Evolutionary conservation across 1,140 invertebrate species (phyloP).

Genomic region (Procambarus clarkii): DNA sequence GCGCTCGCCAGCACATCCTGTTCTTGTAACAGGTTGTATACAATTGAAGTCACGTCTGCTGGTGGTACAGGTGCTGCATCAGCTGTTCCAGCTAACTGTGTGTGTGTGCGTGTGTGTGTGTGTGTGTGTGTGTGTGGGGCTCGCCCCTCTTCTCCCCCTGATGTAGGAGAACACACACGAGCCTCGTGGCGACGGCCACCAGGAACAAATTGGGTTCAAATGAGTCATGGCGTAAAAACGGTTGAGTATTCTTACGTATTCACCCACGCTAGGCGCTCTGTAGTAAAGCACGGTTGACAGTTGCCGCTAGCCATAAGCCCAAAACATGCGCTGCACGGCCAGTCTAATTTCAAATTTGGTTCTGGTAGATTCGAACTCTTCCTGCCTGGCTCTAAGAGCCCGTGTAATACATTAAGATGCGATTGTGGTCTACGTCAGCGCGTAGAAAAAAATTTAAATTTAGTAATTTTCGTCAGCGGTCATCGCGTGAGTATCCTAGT

Average conservation of each 20-base stretch:
- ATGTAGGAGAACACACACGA: not conserved
- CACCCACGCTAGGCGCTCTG: constrained; percentile 20
- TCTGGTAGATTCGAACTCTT: constrained; percentile 3
- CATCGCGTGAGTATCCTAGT: constrained; percentile 60
- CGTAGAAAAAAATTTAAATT: constrained; percentile 33
- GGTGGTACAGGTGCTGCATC: not conserved
- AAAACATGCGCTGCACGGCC: constrained; percentile 29
- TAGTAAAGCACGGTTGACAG: constrained; percentile 53
- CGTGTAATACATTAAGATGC: not conserved
- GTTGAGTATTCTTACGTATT: constrained; percentile 38
- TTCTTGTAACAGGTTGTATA: not conserved
- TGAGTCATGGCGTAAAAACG: constrained; percentile 23
- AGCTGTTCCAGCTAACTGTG: not conserved
- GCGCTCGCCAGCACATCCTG: not conserved
- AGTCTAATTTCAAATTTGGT: not conserved
- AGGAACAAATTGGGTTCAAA: constrained; percentile 17
- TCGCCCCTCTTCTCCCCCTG: too few relatives aligned
- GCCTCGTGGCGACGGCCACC: not conserved
- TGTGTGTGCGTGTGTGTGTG: not conserved
- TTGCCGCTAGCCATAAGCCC: constrained; percentile 36
- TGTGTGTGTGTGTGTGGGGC: not conserved
- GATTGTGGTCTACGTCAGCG: not conserved
- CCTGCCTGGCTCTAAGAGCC: not conserved
- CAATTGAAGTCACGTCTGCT: not conserved
- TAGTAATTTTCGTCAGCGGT: constrained; percentile 55